These are phyloP conservation scores for Xyrichtys novacula DNA, from an alignment of 2,797 vertebrate genomes.

Conservation along the genomic window DNA sequence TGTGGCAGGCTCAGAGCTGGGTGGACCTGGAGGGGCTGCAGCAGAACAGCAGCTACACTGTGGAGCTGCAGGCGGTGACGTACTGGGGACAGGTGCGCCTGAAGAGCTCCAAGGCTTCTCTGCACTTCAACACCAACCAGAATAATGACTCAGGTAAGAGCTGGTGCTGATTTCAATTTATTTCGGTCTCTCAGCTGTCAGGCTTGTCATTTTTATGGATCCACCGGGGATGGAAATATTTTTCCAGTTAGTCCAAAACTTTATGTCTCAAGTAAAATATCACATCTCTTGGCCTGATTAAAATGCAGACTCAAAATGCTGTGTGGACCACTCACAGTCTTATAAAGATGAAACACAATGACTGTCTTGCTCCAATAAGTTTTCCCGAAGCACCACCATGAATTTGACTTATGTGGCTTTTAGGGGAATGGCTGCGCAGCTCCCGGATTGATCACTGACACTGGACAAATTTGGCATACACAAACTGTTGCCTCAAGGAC, in stretches of 20 bases:
- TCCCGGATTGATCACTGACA: background rate
- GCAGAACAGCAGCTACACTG: slow-evolving; percentile 88
- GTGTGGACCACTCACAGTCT: background rate
- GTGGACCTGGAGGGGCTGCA: slow-evolving; percentile 91
- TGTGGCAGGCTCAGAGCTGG: slow-evolving; percentile 86
- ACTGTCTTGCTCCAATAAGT: background rate
- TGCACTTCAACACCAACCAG: slow-evolving; percentile 87
- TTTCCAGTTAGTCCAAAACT: too few relatives aligned
- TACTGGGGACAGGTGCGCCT: slow-evolving; percentile 95
- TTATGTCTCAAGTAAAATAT: background rate
- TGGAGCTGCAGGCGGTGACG: slow-evolving; percentile 92
- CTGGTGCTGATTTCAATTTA: background rate
- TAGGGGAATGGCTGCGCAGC: background rate
- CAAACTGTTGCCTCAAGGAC: too few relatives aligned
- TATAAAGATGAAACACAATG: background rate
- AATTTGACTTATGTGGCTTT: background rate
- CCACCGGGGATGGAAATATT: background rate
- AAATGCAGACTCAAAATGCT: background rate
- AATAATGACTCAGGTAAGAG: slow-evolving; percentile 83
- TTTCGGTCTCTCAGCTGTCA: slow-evolving; percentile 7
- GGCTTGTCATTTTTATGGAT: background rate
- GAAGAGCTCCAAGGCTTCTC: slow-evolving; percentile 91
- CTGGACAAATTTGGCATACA: background rate
- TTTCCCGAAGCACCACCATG: background rate
- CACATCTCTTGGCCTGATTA: background rate